Base-by-base conservation (phyloP, 2,888 invertebrate genomes). In the Crepidodera aurea region DNA sequence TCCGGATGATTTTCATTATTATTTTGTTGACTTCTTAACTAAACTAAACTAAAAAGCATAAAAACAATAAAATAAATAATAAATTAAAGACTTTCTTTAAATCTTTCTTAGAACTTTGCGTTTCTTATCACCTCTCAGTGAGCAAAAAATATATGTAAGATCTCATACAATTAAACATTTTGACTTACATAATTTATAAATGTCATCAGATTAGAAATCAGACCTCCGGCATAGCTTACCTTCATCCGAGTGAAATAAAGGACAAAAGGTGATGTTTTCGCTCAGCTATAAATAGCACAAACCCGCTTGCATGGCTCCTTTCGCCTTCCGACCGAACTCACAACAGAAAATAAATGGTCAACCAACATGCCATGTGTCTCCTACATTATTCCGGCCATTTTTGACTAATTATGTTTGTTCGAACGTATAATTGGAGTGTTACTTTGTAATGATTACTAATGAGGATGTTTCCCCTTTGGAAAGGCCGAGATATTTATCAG, bases 321-420 rank as follows among this genome's bases (percentile, higher is more conserved):
- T 19, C 32, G 29, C 18, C n/a, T 58, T 32, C 29, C n/a, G 16
- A 44, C 44, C 16, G 8, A 32, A 8, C 12, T 37, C 50, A 42
- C 18, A 34, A 55, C 55, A 51, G 40, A 46, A 59, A 53, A 63
- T 63, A 59, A 63, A 63, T 63, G 51, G 59, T 58, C 44, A 34
- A 27, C 63, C 54, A 59, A 59, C 59, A 63, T 29, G 59, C 58
- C 27, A 63, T 27, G 58, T 55, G 50, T 55, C 59, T 59, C 54
- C 27, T 29, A 51, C 51, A 25, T 48, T 39, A 59, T 63, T 63
- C 44, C 51, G 54, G 54, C 40, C 51, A 40, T 63, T 59, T 59
- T 59, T 59, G 54, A 63, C 59, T 55, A 63, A 63, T 59, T 59
- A 37, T 39, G 63, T 56, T 44, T 59, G 59, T 59, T 63, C 37